Evolutionary conservation across 2,797 vertebrate genomes (phyloP), one percentile per base, ranked within the genome.

Genomic region (Moxostoma hubbsi): DNA sequence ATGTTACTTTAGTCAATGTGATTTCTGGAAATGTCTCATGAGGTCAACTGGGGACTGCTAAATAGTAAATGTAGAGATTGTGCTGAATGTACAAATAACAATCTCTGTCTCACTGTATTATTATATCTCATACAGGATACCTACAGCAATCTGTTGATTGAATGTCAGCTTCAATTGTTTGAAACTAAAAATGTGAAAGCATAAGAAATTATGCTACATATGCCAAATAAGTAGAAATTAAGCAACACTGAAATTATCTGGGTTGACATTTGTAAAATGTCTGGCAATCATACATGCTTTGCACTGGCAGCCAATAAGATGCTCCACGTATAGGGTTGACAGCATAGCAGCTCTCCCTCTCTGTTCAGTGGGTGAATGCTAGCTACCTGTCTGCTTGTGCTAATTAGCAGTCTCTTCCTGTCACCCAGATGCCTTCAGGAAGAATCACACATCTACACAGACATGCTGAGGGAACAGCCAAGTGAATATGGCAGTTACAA

Each of bases 341-440:
- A 81, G 75, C 16, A 72, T 79, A 66, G 79, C 51, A 43, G 59
- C 16, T 74, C 58, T 81, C 84, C 76, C 45, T 43, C 49, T 54
- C 55, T 70, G 77, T 77, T 82, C 68, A 79, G 78, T 67, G 46
- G 80, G 72, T 81, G 85, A 83, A 81, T 81, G 83, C 73, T 80
- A 65, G 80, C 85, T 86, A 79, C 83, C 84, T 80, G 81, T 55
- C 73, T 83, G 62, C 84, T 79, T 71, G 81, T 87, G 85, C 86
- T 90, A 89, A 89, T 90, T 90, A 88, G 67, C 65, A 83, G 81
- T 85, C 85, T 87, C 81, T 73, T 83, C 81, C 81, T 86, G 83
- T 86, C 85, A 84, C 75, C 72, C 54, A 75, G 64, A 83, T 62
- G 78, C 75, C 75, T 81, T 54, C 67, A 83, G 75, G 62, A 80